Base-by-base conservation (phyloP, 2,888 invertebrate species). In the Rapana venosa region DNA sequence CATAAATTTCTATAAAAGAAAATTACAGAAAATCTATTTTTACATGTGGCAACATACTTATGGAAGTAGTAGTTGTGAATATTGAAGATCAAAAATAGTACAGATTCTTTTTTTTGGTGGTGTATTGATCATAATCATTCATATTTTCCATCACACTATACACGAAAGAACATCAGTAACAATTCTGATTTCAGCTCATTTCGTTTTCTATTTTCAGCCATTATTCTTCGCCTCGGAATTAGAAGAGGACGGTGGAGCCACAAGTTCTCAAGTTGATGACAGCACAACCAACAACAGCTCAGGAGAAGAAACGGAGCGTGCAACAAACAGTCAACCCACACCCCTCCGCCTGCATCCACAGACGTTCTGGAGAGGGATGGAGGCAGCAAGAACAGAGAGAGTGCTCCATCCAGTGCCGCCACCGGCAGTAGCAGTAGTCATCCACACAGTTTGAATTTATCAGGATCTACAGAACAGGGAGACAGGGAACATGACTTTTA, bases 141-240 rank as follows among this genome's bases (percentile, higher is more conserved):
- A 47, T 47, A 47, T 47, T 47, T 47, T 47, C 47, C 47, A 47
- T 8, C 47, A 5, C 47, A 5, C 8, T 47, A 47, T 47, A 47
- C 47, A 47, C n/a, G 47, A 5, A 5, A 47, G 47, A 47, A 47
- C 47, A 47, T 47, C 47, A 47, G 47, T 8, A 47, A 47, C 47
- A 47, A 47, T 8, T 47, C 47, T 66, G 66, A 79, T n/a, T 79
- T 79, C 35, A 30, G 32, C 17, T 79, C 74, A n/a, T 77, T 77
- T n/a, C 15, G 26, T 84, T n/a, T 70, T 88, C 47, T 84, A 35
- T 91, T 91, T 92, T 89, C 92, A 93, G 93, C 93, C 93, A 15
- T 91, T 93, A 87, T 93, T 87, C 77, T 87, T 90, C 87, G 90
- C 87, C 61, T 87, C 90, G 4, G 30, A 47, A 11, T 32, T 35